Evolutionary conservation across 2,888 invertebrate genomes (phyloP), one percentile per base, ranked within the genome.

Genomic region (Adelognathus sp.): DNA sequence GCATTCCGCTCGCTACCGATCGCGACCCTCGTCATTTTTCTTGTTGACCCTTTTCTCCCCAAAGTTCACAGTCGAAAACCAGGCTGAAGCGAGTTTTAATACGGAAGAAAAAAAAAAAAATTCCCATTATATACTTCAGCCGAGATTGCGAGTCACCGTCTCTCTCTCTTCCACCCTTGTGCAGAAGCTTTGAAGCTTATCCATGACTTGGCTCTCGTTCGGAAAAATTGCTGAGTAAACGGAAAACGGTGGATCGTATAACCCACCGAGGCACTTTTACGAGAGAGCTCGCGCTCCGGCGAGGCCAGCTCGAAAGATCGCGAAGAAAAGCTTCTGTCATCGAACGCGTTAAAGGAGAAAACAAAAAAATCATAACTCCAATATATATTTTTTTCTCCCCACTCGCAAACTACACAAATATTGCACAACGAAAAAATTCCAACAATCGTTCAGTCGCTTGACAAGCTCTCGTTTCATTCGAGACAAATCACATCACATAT

Each of bases 161-260:
- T n/a, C 41, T 67, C 63, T 44, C 18, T n/a, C 41, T 67, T 61
- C 74, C 67, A 60, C 54, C 63, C 46, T 36, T 33, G 33, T 36
- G 3, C n/a, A n/a, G 46, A 9, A 76, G 79, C 75, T n/a, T 79
- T 66, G 63, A 67, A 72, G 79, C 79, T 79, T 79, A 79, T 79
- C 79, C 72, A 72, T 72, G 79, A 76, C 79, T 79, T 79, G 76
- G 79, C 79, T 79, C 79, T 63, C 39, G 70, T 18, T 46, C 61
- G 73, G 72, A 79, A 79, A 79, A 79, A 79, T 79, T 76, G 79
- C 79, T 72, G 76, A 76, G 79, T 79, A 79, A 79, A 79, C 79
- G 79, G 79, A 79, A 79, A 79, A 79, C 75, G 71, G 76, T 72
- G 76, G 79, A 67, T 79, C 76, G 75, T 76, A 79, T 79, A 79